phyloP scores from a whole-genome alignment of 2,888 invertebrate species.

The Amphimallon solstitiale region DNA sequence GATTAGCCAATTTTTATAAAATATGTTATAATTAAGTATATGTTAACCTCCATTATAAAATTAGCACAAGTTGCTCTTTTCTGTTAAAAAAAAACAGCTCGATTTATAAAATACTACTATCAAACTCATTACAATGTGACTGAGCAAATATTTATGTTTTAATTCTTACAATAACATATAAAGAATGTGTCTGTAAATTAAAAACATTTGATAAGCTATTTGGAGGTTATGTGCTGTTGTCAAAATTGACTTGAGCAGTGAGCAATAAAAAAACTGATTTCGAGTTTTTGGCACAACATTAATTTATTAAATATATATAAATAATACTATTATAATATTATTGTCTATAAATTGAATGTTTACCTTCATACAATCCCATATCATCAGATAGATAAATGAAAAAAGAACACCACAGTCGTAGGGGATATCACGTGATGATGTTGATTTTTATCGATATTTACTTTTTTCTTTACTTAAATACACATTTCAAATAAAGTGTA shows the following conservation, averaged over 20 bases:
- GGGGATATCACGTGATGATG: neutral
- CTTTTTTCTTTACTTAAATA: conserved; percentile 1
- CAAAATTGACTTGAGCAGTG: neutral
- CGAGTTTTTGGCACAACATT: too few species aligned
- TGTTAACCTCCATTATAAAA: neutral
- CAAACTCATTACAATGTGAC: too few species aligned
- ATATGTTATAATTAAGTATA: neutral
- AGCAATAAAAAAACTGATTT: neutral
- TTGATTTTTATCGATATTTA: conserved; percentile 6
- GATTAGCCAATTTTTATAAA: conserved; percentile 16
- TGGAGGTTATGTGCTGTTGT: too few species aligned
- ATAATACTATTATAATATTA: too few species aligned
- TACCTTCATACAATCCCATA: conserved; percentile 60
- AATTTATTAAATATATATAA: too few species aligned
- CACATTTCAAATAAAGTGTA: neutral
- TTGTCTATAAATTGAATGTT: conserved; percentile 10
- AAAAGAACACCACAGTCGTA: conserved; percentile 1
- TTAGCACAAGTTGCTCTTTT: too few species aligned
- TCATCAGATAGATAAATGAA: conserved; percentile 43
- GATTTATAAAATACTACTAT: too few species aligned
- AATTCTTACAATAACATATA: too few species aligned
- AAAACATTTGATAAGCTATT: too few species aligned
- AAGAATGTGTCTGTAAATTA: too few species aligned
- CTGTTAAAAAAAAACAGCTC: too few species aligned
- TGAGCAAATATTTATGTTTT: too few species aligned